Base-by-base conservation (phyloP, 2,797 vertebrate genomes). In the Pseudocheirus occidentalis region DNA sequence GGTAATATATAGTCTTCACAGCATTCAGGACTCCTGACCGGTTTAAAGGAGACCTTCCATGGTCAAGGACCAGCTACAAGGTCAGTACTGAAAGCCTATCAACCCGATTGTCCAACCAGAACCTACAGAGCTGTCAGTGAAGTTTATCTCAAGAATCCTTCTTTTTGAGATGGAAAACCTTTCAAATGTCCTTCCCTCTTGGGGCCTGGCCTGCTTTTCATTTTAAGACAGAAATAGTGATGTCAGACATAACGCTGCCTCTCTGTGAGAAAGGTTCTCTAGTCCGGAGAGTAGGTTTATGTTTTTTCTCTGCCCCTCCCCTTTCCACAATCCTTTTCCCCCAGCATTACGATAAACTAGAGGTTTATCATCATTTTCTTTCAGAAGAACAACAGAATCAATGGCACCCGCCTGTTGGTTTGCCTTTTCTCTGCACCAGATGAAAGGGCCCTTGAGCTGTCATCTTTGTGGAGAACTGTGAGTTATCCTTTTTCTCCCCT, bases 351-450 rank as follows among this genome's bases (percentile, higher is more conserved):
- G 5, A 52, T 55, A 92, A 54, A 46, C 14, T 24, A 90, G n/a
- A 28, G 14, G 28, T 90, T 54, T 31, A 24, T n/a, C 11, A 50
- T 27, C 0, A 0, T 46, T 46, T 46, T 31, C 14, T 46, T 73
- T 46, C 92, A 16, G 53, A 62, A 91, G 58, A 90, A 56, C 40
- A 53, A 21, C 13, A 24, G 21, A 12, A 34, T 11, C 12, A 12
- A 21, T 21, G 12, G 4, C 1, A 0, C 21, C 50, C 0, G 1
- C n/a, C 34, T 1, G 9, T 0, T 27, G 16, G 28, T 46, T 53
- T 1, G 54, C 90, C 90, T n/a, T 29, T 91, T 29, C 27, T 31
- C 58, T 4, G 4, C 81, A 28, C 4, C 0, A 5, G 73, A 40
- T 18, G 52, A 62, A 90, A 59, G 28, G 56, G n/a, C 58, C 28